Base-by-base conservation (phyloP, 2,797 vertebrate species). In the Chloroceryle inda region DNA sequence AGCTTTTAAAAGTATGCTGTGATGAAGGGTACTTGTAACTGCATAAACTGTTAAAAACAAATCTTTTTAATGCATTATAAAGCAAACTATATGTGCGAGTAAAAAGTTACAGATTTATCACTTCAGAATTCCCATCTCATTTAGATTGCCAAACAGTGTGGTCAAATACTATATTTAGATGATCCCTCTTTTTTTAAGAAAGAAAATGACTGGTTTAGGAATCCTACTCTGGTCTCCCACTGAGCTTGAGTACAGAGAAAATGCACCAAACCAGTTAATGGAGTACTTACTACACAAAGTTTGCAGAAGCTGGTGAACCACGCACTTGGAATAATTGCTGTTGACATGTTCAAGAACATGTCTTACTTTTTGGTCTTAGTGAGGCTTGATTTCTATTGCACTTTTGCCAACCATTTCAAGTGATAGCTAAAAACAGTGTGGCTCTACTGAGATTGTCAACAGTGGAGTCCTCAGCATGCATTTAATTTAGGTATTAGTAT, bases 271-370 rank as follows among this genome's bases (percentile, higher is more conserved):
- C 47, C 6, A 76, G 38, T 27, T 88, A 78, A 92, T 9, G 31
- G 64, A 68, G n/a, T 49, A 44, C 27, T 82, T 64, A 68, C 20
- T 55, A 37, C 49, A 69, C 29, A 49, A 52, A 64, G 35, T 85
- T 84, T 87, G 53, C 85, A 81, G 58, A 81, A 85, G 49, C 33
- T 69, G 55, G 55, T 94, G 79, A 94, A 85, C 45, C 62, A 88
- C 49, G 72, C 35, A 45, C 59, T 62, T 74, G 37, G 50, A 91
- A 67, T 81, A 88, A 63, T 89, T 71, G 58, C n/a, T 44, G 15
- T 61, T 71, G 66, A 67, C 5, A 5, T 81, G 26, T 59, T 85
- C 74, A 77, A 91, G 33, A 40, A 52, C 12, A 10, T 37, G 63
- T 38, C 47, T 92, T 63, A 47, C 31, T 55, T 71, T 84, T 38